These are phyloP conservation scores for Drepana arcuata DNA, from an alignment of 1,140 invertebrate species.

Conservation along the genomic window DNA sequence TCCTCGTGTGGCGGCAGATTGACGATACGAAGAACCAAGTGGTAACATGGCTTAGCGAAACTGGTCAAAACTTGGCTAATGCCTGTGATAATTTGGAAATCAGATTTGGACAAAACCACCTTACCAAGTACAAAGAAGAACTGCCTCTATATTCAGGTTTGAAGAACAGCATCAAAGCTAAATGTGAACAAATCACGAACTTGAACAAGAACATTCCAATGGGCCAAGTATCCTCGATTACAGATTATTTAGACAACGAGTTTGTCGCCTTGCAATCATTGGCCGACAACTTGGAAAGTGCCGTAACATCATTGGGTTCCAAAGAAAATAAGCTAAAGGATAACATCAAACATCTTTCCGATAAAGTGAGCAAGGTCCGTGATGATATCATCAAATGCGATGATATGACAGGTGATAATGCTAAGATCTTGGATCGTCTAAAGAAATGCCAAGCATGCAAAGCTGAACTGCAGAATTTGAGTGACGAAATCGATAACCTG, in stretches of 20 bases:
- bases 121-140: slow-evolving; percentile 90
- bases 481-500: slow-evolving; percentile 78
- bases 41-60: slow-evolving; percentile 86
- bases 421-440: slow-evolving; percentile 85
- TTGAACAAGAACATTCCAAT: slow-evolving; percentile 83
- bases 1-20: slow-evolving; percentile 93
- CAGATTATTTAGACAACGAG: slow-evolving; percentile 81
- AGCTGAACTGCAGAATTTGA: slow-evolving; percentile 77
- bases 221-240: slow-evolving; percentile 79
- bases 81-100: slow-evolving; percentile 85
- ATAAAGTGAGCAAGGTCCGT: slow-evolving; percentile 81
- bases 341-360: slow-evolving; percentile 79
- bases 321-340: slow-evolving; percentile 81
- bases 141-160: slow-evolving; percentile 83
- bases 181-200: slow-evolving; percentile 85
- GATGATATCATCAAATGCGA: slow-evolving; percentile 93
- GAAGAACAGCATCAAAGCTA: slow-evolving; percentile 82
- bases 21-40: slow-evolving; percentile 88
- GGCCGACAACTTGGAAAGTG: slow-evolving; percentile 82
- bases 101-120: slow-evolving; percentile 82
- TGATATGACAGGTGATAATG: slow-evolving; percentile 90
- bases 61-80: slow-evolving; percentile 81
- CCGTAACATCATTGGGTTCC: slow-evolving; percentile 79
- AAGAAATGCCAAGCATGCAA: slow-evolving; percentile 81
- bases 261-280: slow-evolving; percentile 83